Conservation (phyloP, 2,113 vertebrate genomes). For the Nyctereutes procyonoides region DNA sequence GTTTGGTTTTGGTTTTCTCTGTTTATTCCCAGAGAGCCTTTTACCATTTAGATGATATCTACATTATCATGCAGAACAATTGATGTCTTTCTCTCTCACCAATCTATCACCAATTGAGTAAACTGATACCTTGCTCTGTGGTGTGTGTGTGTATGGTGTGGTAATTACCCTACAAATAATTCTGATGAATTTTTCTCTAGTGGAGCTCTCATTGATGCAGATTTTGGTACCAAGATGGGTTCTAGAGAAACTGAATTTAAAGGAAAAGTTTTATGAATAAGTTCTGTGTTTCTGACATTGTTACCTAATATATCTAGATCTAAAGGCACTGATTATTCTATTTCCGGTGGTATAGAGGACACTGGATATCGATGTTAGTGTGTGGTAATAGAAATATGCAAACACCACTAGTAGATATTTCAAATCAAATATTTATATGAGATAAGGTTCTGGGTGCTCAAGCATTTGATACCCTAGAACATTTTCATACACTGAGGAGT, state of each 20-base stretch:
- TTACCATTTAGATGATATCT: neutral
- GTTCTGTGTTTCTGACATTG: neutral
- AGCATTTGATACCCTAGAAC: neutral
- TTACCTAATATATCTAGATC: neutral
- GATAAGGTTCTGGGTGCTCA: neutral
- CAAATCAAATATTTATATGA: slow-evolving; percentile 7
- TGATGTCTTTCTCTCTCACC: neutral
- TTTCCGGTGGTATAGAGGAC: neutral
- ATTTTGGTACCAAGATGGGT: neutral
- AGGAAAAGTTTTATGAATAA: neutral
- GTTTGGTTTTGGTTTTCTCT: neutral
- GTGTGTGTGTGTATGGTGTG: neutral
- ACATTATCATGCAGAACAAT: neutral
- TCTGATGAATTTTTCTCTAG: neutral
- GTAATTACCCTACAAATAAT: neutral
- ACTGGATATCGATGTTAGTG: neutral
- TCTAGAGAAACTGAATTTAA: neutral
- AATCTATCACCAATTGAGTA: neutral
- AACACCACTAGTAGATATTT: neutral
- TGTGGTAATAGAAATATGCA: neutral
- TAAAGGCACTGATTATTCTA: neutral
- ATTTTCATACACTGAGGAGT: neutral
- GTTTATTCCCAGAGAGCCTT: neutral
- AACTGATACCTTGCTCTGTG: neutral
- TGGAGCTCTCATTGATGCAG: neutral